phyloP scores from a whole-genome alignment of 2,113 vertebrate species.

The Empidonax alnorum region DNA sequence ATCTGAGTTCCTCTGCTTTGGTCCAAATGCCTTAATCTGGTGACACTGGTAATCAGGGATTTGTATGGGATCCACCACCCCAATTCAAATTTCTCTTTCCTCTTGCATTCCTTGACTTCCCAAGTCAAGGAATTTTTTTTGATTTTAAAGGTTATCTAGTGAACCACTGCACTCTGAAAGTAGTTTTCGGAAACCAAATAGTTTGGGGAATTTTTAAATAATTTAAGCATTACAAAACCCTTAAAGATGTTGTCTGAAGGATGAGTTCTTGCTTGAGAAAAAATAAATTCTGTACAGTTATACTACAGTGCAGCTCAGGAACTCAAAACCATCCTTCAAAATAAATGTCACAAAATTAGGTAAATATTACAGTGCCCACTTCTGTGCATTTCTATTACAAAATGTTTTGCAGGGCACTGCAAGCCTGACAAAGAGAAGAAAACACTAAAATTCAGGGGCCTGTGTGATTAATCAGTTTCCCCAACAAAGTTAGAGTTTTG shows the following conservation, averaged over 20 bases:
- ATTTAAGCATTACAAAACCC: background rate
- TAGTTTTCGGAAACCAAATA: background rate
- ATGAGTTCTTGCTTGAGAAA: background rate
- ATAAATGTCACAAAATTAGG: background rate
- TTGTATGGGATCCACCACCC: background rate
- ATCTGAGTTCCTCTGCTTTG: constrained; percentile 11
- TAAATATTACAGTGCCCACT: background rate
- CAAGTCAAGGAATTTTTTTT: no score
- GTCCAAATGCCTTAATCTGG: background rate
- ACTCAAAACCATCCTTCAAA: background rate
- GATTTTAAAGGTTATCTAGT: background rate
- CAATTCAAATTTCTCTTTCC: background rate
- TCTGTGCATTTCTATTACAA: background rate
- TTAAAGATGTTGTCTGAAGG: background rate
- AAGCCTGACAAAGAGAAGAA: background rate
- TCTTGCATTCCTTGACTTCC: background rate
- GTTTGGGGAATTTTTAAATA: background rate
- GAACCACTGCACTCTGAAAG: background rate
- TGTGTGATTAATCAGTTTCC: background rate
- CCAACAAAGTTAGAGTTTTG: background rate
- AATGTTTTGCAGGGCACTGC: background rate
- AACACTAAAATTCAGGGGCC: background rate
- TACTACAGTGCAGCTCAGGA: background rate
- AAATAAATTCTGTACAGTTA: background rate
- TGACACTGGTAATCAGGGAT: background rate